phyloP scores from a whole-genome alignment of 2,113 vertebrate genomes.

The Echinops telfairi region DNA sequence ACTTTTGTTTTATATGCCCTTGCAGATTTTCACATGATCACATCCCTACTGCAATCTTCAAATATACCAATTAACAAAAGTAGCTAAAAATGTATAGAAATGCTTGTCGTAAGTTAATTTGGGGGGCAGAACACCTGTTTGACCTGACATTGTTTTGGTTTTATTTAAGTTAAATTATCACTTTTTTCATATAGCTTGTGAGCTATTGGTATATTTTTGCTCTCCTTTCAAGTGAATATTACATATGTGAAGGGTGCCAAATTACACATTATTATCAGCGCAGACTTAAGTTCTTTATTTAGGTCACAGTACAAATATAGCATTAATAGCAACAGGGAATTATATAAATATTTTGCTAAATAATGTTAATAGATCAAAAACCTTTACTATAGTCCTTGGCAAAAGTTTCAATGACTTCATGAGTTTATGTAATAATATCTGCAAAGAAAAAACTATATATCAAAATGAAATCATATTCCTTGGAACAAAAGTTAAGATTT shows the following conservation, averaged over 20 bases:
- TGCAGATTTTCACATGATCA: slow-evolving; percentile 78
- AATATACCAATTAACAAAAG: slow-evolving; percentile 77
- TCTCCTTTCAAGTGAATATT: slow-evolving; percentile 21
- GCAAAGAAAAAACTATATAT: not conserved
- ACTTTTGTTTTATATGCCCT: slow-evolving; percentile 76
- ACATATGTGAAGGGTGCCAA: not conserved
- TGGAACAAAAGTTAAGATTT: not conserved
- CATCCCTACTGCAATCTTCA: slow-evolving; percentile 58
- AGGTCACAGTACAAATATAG: not conserved
- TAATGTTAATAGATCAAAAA: not conserved
- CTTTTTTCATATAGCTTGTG: slow-evolving; percentile 54
- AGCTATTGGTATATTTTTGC: slow-evolving; percentile 39
- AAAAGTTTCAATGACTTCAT: not conserved
- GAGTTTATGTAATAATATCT: not conserved
- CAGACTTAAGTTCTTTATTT: slow-evolving; percentile 22
- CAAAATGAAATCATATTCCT: not conserved
- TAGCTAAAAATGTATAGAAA: slow-evolving; percentile 74
- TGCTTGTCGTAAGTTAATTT: slow-evolving; percentile 70
- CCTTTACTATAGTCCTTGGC: not conserved
- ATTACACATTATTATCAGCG: not conserved
- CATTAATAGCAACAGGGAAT: not conserved
- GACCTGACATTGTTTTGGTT: slow-evolving; percentile 57
- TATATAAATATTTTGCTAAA: not conserved
- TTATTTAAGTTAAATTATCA: slow-evolving; percentile 54
- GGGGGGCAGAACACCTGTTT: slow-evolving; percentile 67